Evolutionary conservation across 2,888 invertebrate species (phyloP).

Genomic region (Chelonus formosanus): DNA sequence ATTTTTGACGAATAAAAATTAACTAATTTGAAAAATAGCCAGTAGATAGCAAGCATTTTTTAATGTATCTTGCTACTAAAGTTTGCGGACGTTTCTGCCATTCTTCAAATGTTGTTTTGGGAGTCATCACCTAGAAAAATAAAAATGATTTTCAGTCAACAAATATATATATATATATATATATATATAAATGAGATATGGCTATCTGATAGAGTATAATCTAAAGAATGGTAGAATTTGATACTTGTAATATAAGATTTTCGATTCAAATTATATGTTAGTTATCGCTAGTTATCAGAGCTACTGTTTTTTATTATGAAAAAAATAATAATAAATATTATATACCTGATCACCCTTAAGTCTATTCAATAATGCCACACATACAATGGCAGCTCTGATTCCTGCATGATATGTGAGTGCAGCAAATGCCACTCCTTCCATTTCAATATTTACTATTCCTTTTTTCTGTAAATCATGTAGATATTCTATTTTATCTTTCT

Average conservation of each 20-base stretch:
- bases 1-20: too few relatives aligned
- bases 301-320: background rate
- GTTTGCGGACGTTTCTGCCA: constrained; percentile 91
- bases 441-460: constrained; percentile 95
- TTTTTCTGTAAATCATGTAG: constrained; percentile 76
- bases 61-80: constrained; percentile 82
- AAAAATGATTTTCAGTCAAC: too few relatives aligned
- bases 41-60: too few relatives aligned
- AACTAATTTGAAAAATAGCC: too few relatives aligned
- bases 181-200: too few relatives aligned
- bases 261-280: too few relatives aligned
- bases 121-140: constrained; percentile 75
- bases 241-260: too few relatives aligned
- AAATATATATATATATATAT: too few relatives aligned
- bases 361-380: constrained; percentile 91
- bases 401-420: constrained; percentile 94
- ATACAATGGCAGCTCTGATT: constrained; percentile 91
- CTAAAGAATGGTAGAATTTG: too few relatives aligned
- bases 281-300: too few relatives aligned
- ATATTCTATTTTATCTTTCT: constrained; percentile 90
- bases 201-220: too few relatives aligned
- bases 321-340: background rate
- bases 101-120: constrained; percentile 88
- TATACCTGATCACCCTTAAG: constrained; percentile 92
- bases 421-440: constrained; percentile 94